Base-by-base conservation (phyloP, 2,113 vertebrate species). In the Eolophus roseicapilla region DNA sequence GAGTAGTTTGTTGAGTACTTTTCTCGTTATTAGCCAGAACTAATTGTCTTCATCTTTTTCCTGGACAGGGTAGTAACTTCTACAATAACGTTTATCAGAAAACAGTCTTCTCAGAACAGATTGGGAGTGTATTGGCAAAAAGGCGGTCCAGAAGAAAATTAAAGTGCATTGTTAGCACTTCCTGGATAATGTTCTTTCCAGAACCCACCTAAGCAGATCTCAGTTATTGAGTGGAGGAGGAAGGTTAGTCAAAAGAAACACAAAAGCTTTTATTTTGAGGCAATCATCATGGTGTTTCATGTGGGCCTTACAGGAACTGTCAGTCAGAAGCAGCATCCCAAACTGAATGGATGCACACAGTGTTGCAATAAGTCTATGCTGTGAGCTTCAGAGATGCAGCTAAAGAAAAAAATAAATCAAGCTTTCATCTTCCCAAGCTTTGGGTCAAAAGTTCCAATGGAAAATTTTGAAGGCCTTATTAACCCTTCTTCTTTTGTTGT, bases 121-220 rank as follows among this genome's bases (percentile, higher is more conserved):
- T 33, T 69, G 73, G 52, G 82, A 96, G 44, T 53, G 33, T 94
- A 83, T 78, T 3, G 0, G 64, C 59, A 77, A 57, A 28, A 74
- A 90, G 29, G 33, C 10, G 0, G 24, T 88, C 80, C 90, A 93
- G 88, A 88, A 82, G 52, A 84, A 92, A 93, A 96, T 86, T 91
- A 60, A 90, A 89, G 65, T 55, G 33, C 47, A 76, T 84, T 95
- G 83, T 93, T 95, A 93, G 52, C 33, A 24, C 86, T 95, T 92
- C 94, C 91, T 15, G 20, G 71, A 88, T 75, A 86, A 95, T 76
- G 60, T 88, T 86, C 76, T 88, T 96, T 90, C 86, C 69, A 88
- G 91, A 85, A 82, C 25, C 53, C 17, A 41, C 77, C 81, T 94
- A 91, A 86, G 80, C 46, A 88, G 43, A 77, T 74, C 71, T 82